Conservation (phyloP, 2,888 invertebrate species). For the Tetheella fluctuosa region DNA sequence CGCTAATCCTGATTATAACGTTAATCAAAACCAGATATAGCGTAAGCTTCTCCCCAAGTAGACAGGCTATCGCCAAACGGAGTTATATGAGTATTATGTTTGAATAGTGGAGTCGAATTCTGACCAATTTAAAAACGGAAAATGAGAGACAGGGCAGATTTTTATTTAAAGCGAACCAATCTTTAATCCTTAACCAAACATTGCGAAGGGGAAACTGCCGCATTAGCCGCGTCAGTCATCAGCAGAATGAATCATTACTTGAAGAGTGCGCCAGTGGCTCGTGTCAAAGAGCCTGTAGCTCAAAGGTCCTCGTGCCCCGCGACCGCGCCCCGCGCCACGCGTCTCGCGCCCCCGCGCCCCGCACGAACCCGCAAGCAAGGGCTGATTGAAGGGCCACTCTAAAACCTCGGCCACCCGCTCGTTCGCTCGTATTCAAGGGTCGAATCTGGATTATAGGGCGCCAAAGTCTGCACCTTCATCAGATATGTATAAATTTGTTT, state of each 20-base stretch:
- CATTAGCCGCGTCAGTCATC: conserved; percentile 83
- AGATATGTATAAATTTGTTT: conserved; percentile 79
- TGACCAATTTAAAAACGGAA: conserved; percentile 18
- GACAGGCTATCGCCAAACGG: background rate
- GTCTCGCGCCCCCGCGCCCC: conserved; percentile 44
- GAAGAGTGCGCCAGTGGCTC: conserved; percentile 83
- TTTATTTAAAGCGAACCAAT: conserved; percentile 56
- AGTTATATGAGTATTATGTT: conserved; percentile 8
- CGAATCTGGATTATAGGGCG: conserved; percentile 83
- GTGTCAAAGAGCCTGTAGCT: conserved; percentile 82
- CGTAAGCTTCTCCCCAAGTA: conserved; percentile 7
- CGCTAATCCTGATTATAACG: conserved; percentile 19
- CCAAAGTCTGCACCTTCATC: conserved; percentile 81
- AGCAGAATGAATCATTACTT: conserved; percentile 84
- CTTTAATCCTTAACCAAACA: conserved; percentile 72
- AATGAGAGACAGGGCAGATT: conserved; percentile 48
- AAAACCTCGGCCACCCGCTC: conserved; percentile 81
- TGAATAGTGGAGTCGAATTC: background rate
- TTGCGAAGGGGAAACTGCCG: conserved; percentile 61
- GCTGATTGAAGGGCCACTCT: conserved; percentile 84
- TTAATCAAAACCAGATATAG: conserved; percentile 18
- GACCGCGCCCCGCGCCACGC: conserved; percentile 40
- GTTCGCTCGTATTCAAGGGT: conserved; percentile 81
- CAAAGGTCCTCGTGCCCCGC: conserved; percentile 74
- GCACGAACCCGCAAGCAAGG: conserved; percentile 72